Percentiles rank a stretch among this genome's conserved stretches.
These are phyloP conservation scores for Gadus macrocephalus DNA, from an alignment of 2,113 vertebrate species.

Conservation along the genomic window DNA sequence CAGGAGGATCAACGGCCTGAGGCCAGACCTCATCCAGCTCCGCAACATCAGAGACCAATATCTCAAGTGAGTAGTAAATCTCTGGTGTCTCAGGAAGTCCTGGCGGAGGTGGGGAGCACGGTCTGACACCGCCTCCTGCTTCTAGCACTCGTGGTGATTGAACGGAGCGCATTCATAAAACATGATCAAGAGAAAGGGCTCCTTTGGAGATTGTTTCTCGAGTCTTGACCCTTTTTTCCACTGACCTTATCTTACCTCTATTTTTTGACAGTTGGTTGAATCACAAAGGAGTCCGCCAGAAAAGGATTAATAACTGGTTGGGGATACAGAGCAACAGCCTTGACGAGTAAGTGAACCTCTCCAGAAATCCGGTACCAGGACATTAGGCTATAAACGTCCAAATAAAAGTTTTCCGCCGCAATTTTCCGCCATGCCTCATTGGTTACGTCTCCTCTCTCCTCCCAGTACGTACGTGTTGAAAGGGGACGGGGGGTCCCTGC, in stretches of 20 bases:
- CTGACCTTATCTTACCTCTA: background rate
- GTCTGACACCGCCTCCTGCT: too few species aligned
- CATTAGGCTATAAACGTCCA: background rate
- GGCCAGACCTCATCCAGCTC: constrained; percentile 92
- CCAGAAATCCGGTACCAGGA: background rate
- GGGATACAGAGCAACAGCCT: constrained; percentile 87
- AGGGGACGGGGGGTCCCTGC: constrained; percentile 85
- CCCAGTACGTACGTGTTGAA: constrained; percentile 83
- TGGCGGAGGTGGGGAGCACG: background rate
- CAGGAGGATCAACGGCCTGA: constrained; percentile 94
- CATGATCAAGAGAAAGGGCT: background rate
- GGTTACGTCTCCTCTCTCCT: constrained; percentile 14
- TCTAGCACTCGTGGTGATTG: too few species aligned
- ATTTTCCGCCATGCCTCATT: background rate
- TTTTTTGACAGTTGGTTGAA: constrained; percentile 83
- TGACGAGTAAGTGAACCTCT: constrained; percentile 82
- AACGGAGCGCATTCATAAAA: too few species aligned
- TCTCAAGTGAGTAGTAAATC: constrained; percentile 81
- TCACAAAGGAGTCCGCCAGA: constrained; percentile 94
- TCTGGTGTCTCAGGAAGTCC: background rate
- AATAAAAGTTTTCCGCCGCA: background rate
- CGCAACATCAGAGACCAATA: constrained; percentile 95
- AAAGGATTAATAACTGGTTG: constrained; percentile 90
- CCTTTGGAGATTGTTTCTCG: background rate
- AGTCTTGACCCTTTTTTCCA: too few species aligned